A percentile compares a stretch with the other conserved stretches of the same genome.
Evolutionary conservation across 2,797 vertebrate genomes (phyloP).

Genomic region (Acrocephalus scirpaceus): DNA sequence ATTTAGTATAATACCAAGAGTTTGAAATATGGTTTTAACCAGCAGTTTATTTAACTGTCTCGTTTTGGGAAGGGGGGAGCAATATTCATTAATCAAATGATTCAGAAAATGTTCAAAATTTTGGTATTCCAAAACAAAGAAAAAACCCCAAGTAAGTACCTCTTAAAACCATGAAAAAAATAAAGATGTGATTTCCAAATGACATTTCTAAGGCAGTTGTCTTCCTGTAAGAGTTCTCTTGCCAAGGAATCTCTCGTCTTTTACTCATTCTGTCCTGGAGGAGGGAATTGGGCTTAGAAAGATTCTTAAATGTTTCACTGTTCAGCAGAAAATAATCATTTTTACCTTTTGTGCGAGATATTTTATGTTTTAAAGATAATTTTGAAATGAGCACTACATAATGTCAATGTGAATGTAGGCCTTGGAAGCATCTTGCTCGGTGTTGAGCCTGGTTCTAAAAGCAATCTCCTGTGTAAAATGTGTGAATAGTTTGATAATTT

Average conservation of each 20-base stretch:
- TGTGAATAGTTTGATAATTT: slow-evolving; percentile 92
- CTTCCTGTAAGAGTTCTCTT: slow-evolving; percentile 83
- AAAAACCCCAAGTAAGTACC: slow-evolving; percentile 64
- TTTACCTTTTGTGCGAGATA: slow-evolving; percentile 75
- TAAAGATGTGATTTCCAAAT: slow-evolving; percentile 63
- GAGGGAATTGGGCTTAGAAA: slow-evolving; percentile 67
- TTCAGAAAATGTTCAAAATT: slow-evolving; percentile 58
- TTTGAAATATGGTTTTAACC: slow-evolving; percentile 53
- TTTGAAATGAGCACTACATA: slow-evolving; percentile 87
- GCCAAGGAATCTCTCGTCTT: slow-evolving; percentile 79
- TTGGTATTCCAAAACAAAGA: slow-evolving; percentile 66
- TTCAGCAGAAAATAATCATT: slow-evolving; percentile 73
- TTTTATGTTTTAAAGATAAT: slow-evolving; percentile 76
- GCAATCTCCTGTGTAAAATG: slow-evolving; percentile 91
- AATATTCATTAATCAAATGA: slow-evolving; percentile 17
- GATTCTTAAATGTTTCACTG: slow-evolving; percentile 72
- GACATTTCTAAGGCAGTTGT: slow-evolving; percentile 77
- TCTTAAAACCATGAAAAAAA: slow-evolving; percentile 62
- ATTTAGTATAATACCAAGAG: slow-evolving; percentile 38
- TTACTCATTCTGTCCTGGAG: slow-evolving; percentile 69
- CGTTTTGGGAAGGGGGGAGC: neutral
- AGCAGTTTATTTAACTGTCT: slow-evolving; percentile 41
- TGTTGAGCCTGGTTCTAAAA: slow-evolving; percentile 86
- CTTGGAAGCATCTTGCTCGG: slow-evolving; percentile 82
- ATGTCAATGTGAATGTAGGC: slow-evolving; percentile 92